Base-by-base conservation (phyloP, 1,140 invertebrate species). In the Leptinotarsa texana region DNA sequence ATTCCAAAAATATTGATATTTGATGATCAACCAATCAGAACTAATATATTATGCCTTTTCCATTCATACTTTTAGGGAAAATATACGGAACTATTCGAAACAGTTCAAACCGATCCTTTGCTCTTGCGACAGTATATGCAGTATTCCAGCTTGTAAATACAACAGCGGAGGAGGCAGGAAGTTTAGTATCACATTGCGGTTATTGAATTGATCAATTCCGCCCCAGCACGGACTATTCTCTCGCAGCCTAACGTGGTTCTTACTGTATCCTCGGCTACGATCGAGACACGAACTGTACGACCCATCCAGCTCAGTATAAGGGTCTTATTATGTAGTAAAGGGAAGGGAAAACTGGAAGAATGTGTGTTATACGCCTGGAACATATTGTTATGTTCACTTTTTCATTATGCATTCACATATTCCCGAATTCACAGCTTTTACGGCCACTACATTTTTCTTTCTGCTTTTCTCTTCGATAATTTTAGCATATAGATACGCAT, bases 151-250 rank as follows among this genome's bases (percentile, higher is more conserved):
- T 71, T 83, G 80, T 83, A 83, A 83, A 83, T 80, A 81, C 82
- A 83, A 83, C 79, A 80, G 77, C 79, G 78, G 77, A 81, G 78
- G 81, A 81, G 78, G 81, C 80, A 78, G 83, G 81, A 80, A 82
- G 78, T 83, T 82, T 83, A 82, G 76, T 81, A 71, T 78, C 81
- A 84, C 82, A 82, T 84, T 84, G 82, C 77, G 83, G 83, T 84
- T 84, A 84, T 84, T 84, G 83, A 84, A 84, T 84, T 84, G 83
- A 84, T 84, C 83, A 84, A 84, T 84, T 84, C 82, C 81, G 81
- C 74, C 82, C 76, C 83, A 80, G 80, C 82, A 83, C 81, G 82
- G 80, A 73, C 81, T 80, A 81, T 83, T 82, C 77, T 78, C 76
- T 78, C 78, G 63, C 78, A 81, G 78, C 77, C 77, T 79, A 57